These are phyloP conservation scores for Lates japonicus DNA, from an alignment of 2,797 vertebrate genomes.

Conservation along the genomic window DNA sequence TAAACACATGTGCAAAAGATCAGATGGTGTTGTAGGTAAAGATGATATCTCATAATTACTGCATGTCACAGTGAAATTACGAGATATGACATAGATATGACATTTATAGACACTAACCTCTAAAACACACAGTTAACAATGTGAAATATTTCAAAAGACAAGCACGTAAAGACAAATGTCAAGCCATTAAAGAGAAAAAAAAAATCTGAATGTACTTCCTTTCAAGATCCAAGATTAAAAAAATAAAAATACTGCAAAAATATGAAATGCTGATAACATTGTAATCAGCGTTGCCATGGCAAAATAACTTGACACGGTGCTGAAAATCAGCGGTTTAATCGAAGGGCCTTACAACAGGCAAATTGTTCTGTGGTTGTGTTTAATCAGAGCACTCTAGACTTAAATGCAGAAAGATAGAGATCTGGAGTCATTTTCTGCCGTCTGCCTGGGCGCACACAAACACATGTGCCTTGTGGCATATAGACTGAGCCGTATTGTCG, in stretches of 20 bases:
- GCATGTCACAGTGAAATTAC: conserved; percentile 54
- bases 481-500: conserved; percentile 63
- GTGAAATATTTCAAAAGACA: conserved; percentile 12
- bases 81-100: conserved; percentile 58
- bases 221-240: conserved; percentile 26
- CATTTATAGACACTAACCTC: conserved; percentile 41
- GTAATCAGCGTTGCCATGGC: conserved; percentile 79
- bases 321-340: conserved; percentile 81
- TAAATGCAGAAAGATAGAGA: conserved; percentile 82
- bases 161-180: background rate
- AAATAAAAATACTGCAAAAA: conserved; percentile 32
- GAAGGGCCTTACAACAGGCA: conserved; percentile 73
- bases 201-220: conserved; percentile 14
- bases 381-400: conserved; percentile 83
- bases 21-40: conserved; percentile 74
- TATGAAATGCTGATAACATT: conserved; percentile 69
- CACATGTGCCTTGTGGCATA: conserved; percentile 83
- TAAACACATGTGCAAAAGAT: conserved; percentile 72
- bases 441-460: conserved; percentile 83
- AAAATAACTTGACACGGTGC: conserved; percentile 75
- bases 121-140: conserved; percentile 22
- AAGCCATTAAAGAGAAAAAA: background rate
- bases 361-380: conserved; percentile 83
- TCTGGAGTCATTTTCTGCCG: conserved; percentile 86
- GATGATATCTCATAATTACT: conserved; percentile 75